A percentile compares a stretch with the other conserved stretches of the same genome.
Conservation (phyloP, 2,797 vertebrate species). For the Linurgus olivaceus region DNA sequence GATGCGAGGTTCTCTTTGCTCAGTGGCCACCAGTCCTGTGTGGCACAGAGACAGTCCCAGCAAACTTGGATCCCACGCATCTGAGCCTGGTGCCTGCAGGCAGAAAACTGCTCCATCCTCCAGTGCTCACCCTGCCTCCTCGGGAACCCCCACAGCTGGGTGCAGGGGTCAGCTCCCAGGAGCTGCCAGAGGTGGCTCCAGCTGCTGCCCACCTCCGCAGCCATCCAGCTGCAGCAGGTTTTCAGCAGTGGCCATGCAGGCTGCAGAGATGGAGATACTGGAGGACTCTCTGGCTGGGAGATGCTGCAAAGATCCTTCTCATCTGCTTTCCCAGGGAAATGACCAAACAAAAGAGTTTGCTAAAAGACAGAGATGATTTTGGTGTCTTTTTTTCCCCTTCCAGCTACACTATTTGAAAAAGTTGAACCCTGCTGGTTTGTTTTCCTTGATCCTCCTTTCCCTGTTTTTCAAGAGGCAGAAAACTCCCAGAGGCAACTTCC, state of each 20-base stretch:
- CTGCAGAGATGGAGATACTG: background rate
- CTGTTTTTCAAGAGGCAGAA: background rate
- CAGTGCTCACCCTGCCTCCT: background rate
- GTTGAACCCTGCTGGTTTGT: background rate
- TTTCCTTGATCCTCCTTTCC: background rate
- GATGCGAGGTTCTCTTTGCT: background rate
- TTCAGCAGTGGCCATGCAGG: background rate
- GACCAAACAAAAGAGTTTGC: background rate
- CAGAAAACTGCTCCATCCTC: background rate
- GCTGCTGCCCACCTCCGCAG: background rate
- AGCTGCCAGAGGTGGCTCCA: background rate
- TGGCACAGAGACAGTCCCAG: background rate
- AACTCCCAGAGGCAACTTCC: background rate
- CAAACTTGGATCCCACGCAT: background rate
- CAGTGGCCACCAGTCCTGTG: too few species aligned
- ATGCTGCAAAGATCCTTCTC: background rate
- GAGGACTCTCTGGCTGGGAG: accelerated
- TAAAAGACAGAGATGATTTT: background rate
- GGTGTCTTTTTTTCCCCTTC: background rate
- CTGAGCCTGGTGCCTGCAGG: background rate
- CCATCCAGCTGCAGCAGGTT: background rate
- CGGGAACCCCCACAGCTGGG: background rate
- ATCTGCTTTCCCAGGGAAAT: background rate
- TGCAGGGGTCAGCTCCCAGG: background rate
- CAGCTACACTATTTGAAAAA: background rate